Evolutionary conservation across 2,888 invertebrate genomes (phyloP).

Genomic region (Syrphus vitripennis): DNA sequence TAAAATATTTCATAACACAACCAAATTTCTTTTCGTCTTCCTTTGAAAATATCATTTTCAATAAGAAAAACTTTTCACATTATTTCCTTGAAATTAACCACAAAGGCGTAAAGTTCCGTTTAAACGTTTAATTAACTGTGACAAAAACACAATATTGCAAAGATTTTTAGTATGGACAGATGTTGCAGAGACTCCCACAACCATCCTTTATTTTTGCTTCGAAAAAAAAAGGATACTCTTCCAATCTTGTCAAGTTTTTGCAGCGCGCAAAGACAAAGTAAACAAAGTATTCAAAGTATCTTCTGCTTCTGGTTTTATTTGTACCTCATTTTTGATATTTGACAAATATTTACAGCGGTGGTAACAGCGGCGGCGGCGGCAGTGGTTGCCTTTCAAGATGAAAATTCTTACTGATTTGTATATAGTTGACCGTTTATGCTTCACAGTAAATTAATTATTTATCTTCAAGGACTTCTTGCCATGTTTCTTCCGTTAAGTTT

Average conservation of each 20-base stretch:
- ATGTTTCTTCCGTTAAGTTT: background rate
- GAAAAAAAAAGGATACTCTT: background rate
- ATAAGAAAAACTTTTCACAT: conserved; percentile 22
- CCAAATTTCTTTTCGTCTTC: background rate
- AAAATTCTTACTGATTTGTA: background rate
- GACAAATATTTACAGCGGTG: conserved; percentile 7
- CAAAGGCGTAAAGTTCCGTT: conserved; percentile 15
- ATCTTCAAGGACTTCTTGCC: background rate
- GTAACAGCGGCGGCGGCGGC: background rate
- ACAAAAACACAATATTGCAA: conserved; percentile 22
- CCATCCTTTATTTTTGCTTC: background rate
- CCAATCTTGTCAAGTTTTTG: background rate
- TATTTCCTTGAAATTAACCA: conserved; percentile 27
- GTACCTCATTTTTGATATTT: background rate
- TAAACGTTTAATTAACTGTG: conserved; percentile 21
- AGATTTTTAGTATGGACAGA: conserved; percentile 14
- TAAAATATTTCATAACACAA: background rate
- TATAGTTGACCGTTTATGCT: background rate
- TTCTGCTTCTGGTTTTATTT: background rate
- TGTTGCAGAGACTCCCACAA: background rate
- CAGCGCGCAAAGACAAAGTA: background rate
- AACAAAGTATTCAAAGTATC: conserved; percentile 6
- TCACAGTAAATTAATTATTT: background rate
- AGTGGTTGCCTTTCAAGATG: background rate
- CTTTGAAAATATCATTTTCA: background rate